Evolutionary conservation across 2,888 invertebrate genomes (phyloP), one percentile per base, ranked within the genome.

Genomic region (Ornithoptera priamus): DNA sequence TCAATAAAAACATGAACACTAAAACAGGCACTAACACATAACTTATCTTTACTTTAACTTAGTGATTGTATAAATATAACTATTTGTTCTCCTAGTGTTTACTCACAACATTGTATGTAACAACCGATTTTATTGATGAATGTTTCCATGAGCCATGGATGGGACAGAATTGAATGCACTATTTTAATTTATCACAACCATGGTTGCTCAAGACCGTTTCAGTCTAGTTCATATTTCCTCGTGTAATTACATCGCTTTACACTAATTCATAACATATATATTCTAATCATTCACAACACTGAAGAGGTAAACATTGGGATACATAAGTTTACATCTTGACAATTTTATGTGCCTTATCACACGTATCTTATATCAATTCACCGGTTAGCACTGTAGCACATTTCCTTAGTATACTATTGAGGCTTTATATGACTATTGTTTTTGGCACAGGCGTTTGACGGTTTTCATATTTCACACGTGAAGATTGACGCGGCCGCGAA

Each of bases 251-350:
- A 87, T 87, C 74, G 79, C 82, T 81, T 76, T 76, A 76, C 76
- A 81, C 81, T 85, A 83, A 75, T 77, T 81, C 87, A 86, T 81
- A 71, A 73, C 63, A 62, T 22, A 57, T 61, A 46, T 36, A 36
- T 65, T 18, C 42, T 65, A 57, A 80, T 82, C 85, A 88, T 87
- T 92, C 92, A 92, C 92, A 92, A 92, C 92, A 92, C 92, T 83
- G 84, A 84, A 90, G 92, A 92, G 91, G 91, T 92, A 92, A 90
- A 90, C 90, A 91, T 89, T 89, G 82, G 82, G 77, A 77, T 80
- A 79, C 78, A 81, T 72, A 79, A 77, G 81, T 80, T 88, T 85
- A 89, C 90, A 91, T 91, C 78, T 76, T 87, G 87, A 75, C 83
- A 86, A 80, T 83, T 85, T 81, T 76, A 72, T 72, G 74, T 72